phyloP scores from a whole-genome alignment of 2,113 vertebrate genomes.

The Eulemur macaco region DNA sequence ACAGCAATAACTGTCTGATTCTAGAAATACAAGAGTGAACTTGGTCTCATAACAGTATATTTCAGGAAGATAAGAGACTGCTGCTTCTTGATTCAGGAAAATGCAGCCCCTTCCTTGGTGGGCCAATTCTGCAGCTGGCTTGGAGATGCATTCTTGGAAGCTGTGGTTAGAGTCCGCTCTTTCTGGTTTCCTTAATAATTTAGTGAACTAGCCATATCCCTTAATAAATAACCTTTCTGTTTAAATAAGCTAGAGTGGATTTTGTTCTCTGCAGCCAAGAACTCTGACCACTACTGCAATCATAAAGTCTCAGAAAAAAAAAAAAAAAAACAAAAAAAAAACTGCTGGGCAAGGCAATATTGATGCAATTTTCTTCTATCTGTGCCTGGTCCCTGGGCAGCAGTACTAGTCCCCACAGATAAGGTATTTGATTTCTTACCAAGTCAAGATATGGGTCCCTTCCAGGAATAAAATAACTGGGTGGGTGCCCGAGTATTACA shows the following conservation, averaged over 20 bases:
- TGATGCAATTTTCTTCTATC: neutral
- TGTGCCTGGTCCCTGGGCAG: neutral
- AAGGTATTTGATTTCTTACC: neutral
- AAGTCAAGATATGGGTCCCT: neutral
- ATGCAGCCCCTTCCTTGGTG: no score
- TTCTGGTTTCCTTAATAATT: neutral
- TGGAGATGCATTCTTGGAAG: neutral
- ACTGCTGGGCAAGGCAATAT: neutral
- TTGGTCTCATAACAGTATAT: no score
- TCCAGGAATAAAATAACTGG: neutral
- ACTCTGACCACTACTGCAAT: neutral
- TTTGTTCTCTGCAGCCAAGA: neutral
- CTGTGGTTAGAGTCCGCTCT: neutral
- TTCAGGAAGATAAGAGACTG: no score
- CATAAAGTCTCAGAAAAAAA: neutral
- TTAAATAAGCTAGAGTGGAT: neutral
- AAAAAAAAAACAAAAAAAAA: neutral
- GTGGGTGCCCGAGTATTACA: neutral
- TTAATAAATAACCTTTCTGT: neutral
- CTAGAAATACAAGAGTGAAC: no score
- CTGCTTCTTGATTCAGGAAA: neutral
- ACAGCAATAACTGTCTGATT: neutral
- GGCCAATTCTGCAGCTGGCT: neutral
- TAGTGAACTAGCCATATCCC: neutral
- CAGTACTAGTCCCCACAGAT: neutral